Base-by-base conservation (phyloP, 2,888 invertebrate species). In the Chelonus formosanus region DNA sequence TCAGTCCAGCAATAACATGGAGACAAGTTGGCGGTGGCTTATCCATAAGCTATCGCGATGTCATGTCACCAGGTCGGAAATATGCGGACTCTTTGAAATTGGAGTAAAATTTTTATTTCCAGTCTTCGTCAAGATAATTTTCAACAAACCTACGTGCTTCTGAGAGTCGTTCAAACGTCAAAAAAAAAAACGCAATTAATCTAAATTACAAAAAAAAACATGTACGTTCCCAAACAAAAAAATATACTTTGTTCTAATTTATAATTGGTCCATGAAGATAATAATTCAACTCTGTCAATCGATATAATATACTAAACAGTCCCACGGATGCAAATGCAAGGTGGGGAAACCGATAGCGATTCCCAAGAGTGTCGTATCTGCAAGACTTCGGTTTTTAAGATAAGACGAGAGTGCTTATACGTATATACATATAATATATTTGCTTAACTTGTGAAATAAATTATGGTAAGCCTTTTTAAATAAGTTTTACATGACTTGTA, bases 211-310 rank as follows among this genome's bases (percentile, higher is more conserved):
- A 20, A 20, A 20, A 20, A 20, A 20, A 20, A 20, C 20, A 20
- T 20, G 20, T 20, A 20, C 2, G 20, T 20, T 20, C 2, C 20
- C 68, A 34, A 55, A 53, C 60, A 54, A 62, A 65, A 48, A 43
- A 45, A 63, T 47, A 59, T 40, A 53, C 31, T 43, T 56, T 20
- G 62, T 48, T 58, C 65, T 62, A 63, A 73, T 73, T 73, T 73
- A 73, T 72, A 73, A 73, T 73, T 73, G 70, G 68, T 53, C 66
- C 57, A 50, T 62, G 60, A 61, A 67, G 67, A 70, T 71, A 71
- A 69, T 71, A 70, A 71, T 65, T 72, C 63, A 48, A 60, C 57
- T 63, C 63, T 70, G 72, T 72, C 72, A 68, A 71, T 73, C 64
- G 65, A 4, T 20, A 66, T 68, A 53, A 71, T 70, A 69, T 70